Conservation (phyloP, 2,113 vertebrate species). For the Phoxinus phoxinus region DNA sequence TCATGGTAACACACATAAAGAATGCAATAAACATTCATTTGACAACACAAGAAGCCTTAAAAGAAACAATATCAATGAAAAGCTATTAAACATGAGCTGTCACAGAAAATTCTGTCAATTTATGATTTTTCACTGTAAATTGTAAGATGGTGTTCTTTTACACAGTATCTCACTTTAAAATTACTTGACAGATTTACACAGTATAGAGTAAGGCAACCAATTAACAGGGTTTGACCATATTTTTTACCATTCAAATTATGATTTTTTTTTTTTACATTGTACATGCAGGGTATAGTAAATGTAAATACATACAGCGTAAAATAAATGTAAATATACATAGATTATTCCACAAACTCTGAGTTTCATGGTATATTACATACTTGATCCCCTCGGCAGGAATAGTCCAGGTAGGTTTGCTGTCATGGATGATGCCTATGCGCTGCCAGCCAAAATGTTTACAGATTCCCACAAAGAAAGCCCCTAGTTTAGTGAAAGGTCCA, state of each 20-base stretch:
- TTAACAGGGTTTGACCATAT: neutral
- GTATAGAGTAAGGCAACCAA: neutral
- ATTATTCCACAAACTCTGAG: neutral
- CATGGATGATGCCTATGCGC: slow-evolving; percentile 55
- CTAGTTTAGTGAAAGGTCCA: slow-evolving; percentile 62
- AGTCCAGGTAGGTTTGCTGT: slow-evolving; percentile 36
- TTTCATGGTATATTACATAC: slow-evolving; percentile 7
- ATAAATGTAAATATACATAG: neutral
- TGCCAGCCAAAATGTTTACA: slow-evolving; percentile 62
- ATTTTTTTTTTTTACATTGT: neutral
- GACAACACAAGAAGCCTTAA: no score
- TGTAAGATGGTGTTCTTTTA: neutral
- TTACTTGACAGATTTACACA: no score
- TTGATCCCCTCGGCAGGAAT: slow-evolving; percentile 59
- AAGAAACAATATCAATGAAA: no score
- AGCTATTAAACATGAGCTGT: neutral
- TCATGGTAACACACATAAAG: no score
- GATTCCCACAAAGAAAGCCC: slow-evolving; percentile 62
- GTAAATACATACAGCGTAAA: neutral
- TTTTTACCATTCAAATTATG: neutral
- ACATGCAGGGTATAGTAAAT: no score
- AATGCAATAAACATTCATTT: no score
- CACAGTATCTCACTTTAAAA: neutral
- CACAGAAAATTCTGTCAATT: neutral
- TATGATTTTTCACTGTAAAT: neutral